A percentile compares a stretch with the other conserved stretches of the same genome.
Evolutionary conservation across 1,140 invertebrate genomes (phyloP).

Genomic region (Telenomus remus): DNA sequence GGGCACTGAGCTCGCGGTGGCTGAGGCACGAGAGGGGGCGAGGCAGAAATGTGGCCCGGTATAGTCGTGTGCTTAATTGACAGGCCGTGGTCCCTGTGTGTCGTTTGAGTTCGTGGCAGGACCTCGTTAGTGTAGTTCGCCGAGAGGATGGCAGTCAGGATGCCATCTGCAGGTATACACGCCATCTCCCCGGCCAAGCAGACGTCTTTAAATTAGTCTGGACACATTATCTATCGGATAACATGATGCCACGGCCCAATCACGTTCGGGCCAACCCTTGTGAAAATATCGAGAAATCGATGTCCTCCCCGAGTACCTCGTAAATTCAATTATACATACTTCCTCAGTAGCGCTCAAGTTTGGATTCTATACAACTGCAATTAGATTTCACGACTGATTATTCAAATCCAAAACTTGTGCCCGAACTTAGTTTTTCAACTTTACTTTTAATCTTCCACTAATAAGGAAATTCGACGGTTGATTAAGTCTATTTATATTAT

Average conservation of each 20-base stretch:
- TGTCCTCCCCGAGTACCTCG: conserved; percentile 48
- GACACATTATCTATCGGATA: conserved; percentile 73
- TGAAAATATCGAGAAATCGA: conserved; percentile 62
- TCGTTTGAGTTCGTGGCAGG: conserved; percentile 71
- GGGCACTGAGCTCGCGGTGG: conserved; percentile 14
- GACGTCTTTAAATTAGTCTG: conserved; percentile 74
- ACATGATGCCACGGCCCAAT: conserved; percentile 62
- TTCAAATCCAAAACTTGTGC: background rate
- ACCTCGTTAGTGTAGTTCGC: conserved; percentile 71
- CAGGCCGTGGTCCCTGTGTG: conserved; percentile 69
- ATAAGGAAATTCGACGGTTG: too few species aligned
- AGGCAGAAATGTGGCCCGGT: conserved; percentile 72
- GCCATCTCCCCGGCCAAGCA: conserved; percentile 61
- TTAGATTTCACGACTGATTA: conserved; percentile 26
- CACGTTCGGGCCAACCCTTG: conserved; percentile 54
- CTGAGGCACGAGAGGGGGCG: conserved; percentile 51
- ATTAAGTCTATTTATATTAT: too few species aligned
- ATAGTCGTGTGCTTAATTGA: conserved; percentile 75
- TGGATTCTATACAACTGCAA: conserved; percentile 21
- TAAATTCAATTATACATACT: conserved; percentile 57
- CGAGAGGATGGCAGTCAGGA: conserved; percentile 68
- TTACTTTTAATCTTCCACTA: too few species aligned
- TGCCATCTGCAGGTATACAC: conserved; percentile 68
- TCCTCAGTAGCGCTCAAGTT: conserved; percentile 34
- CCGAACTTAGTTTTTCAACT: too few species aligned